Conservation (phyloP, 2,113 vertebrate genomes). For the Taxidea taxus region DNA sequence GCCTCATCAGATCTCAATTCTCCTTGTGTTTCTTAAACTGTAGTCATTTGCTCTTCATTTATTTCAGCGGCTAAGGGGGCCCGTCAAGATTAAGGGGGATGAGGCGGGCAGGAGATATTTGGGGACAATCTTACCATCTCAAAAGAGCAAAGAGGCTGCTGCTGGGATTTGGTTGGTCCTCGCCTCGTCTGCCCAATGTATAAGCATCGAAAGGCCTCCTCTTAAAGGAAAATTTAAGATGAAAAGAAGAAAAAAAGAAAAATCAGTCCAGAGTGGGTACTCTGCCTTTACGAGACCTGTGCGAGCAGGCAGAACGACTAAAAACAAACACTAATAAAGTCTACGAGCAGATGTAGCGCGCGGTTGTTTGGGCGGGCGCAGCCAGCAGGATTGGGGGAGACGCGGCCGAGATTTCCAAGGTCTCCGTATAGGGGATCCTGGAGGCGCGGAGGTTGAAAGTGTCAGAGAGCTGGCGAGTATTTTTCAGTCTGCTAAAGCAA, state of each 20-base stretch:
- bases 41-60: neutral
- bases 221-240: conserved; percentile 11
- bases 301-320: conserved; percentile 48
- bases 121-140: neutral
- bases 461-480: neutral
- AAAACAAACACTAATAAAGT: conserved; percentile 63
- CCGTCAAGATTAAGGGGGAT: neutral
- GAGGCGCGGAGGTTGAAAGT: neutral
- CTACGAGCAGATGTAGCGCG: neutral
- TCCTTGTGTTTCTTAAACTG: neutral
- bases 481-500: conserved; percentile 15
- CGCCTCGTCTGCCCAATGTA: neutral
- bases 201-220: neutral
- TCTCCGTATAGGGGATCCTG: neutral
- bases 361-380: conserved; percentile 29
- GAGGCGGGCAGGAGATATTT: neutral
- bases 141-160: neutral
- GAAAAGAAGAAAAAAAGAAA: neutral
- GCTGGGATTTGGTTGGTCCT: neutral
- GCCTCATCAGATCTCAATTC: neutral
- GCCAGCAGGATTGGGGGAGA: conserved; percentile 26
- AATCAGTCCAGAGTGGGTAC: neutral
- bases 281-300: neutral
- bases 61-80: neutral
- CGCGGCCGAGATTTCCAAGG: conserved; percentile 51